phyloP scores from a whole-genome alignment of 2,113 vertebrate genomes.

The Rhombomys opimus region DNA sequence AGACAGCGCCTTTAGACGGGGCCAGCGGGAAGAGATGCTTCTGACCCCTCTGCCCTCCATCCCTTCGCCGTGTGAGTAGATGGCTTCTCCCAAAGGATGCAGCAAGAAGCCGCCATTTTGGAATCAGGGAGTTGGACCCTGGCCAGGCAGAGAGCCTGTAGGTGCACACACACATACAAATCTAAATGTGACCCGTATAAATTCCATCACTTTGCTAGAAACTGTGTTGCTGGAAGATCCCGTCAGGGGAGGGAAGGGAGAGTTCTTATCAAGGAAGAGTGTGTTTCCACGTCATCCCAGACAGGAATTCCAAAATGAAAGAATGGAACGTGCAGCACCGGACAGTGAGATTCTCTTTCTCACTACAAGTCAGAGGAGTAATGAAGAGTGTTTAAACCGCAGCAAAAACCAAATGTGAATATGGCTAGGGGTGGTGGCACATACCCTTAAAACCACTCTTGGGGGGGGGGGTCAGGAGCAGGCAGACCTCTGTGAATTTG shows the following conservation, averaged over 20 bases:
- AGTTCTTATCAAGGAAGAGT: not conserved
- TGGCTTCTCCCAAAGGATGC: not conserved
- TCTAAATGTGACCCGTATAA: not conserved
- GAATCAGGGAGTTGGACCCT: not conserved
- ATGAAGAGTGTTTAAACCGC: slow-evolving; percentile 81
- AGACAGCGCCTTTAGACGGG: not conserved
- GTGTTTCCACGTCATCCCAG: slow-evolving; percentile 32
- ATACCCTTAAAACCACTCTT: not conserved
- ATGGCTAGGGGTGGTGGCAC: slow-evolving; percentile 17
- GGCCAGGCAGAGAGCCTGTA: not conserved
- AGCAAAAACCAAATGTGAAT: slow-evolving; percentile 79
- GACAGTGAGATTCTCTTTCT: slow-evolving; percentile 78
- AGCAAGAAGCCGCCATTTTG: not conserved
- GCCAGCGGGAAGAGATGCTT: no score
- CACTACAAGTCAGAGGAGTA: slow-evolving; percentile 80
- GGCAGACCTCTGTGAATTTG: not conserved
- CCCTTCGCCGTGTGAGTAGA: not conserved
- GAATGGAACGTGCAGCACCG: slow-evolving; percentile 77
- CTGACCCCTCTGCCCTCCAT: not conserved
- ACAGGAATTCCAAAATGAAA: slow-evolving; percentile 83
- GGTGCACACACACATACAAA: not conserved
- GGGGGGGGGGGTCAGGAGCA: not conserved
- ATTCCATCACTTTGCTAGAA: slow-evolving; percentile 14
- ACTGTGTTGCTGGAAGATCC: not conserved
- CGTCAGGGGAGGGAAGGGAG: not conserved